These are phyloP conservation scores for Silvanus unidentatus DNA, from an alignment of 2,888 invertebrate genomes.

Conservation along the genomic window DNA sequence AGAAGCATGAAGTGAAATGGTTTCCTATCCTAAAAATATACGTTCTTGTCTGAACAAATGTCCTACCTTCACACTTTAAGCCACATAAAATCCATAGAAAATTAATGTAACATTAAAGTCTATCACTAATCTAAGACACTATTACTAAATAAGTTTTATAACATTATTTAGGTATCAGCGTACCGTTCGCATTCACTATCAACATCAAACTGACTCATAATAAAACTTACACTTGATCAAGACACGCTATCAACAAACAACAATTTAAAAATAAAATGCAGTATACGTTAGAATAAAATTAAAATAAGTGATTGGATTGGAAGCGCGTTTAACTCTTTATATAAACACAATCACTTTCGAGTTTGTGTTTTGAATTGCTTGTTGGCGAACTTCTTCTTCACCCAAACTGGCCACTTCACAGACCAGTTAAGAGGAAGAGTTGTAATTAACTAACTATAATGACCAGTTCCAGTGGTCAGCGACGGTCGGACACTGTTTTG, in stretches of 20 bases:
- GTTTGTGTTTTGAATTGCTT: background rate
- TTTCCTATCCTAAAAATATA: too few relatives aligned
- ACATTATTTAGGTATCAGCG: conserved; percentile 4
- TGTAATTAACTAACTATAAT: conserved; percentile 4
- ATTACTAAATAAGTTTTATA: too few relatives aligned
- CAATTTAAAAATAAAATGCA: conserved; percentile 23
- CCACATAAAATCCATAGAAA: too few relatives aligned
- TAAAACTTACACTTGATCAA: conserved; percentile 28
- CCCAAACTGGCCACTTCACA: background rate
- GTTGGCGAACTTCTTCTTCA: background rate
- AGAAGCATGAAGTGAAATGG: too few relatives aligned
- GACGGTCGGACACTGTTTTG: conserved; percentile 1
- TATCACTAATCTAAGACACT: too few relatives aligned
- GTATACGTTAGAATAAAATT: background rate
- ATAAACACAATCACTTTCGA: background rate
- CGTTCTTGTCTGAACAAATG: too few relatives aligned
- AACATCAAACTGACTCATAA: conserved; percentile 35
- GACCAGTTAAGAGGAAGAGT: too few relatives aligned
- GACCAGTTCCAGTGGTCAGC: conserved; percentile 1
- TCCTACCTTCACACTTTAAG: too few relatives aligned
- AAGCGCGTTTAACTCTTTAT: too few relatives aligned
- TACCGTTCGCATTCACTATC: conserved; percentile 27
- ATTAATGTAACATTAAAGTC: too few relatives aligned
- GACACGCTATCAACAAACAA: conserved; percentile 38
- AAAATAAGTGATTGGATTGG: background rate